phyloP scores from a whole-genome alignment of 2,888 invertebrate genomes.

The Charanyca ferruginea region DNA sequence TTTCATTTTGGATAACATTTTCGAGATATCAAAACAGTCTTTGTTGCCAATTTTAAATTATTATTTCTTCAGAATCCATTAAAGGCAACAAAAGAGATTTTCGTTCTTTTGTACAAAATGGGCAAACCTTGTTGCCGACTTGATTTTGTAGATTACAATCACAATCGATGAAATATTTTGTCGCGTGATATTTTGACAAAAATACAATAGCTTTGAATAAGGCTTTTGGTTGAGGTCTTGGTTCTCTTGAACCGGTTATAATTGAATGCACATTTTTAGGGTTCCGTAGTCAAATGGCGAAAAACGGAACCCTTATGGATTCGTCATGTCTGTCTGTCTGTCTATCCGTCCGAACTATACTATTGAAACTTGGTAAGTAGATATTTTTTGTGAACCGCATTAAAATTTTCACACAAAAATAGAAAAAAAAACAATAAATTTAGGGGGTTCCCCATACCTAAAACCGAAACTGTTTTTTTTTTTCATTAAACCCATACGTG shows the following conservation, averaged over 20 bases:
- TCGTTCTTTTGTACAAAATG: conserved; percentile 51
- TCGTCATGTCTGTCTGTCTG: no score
- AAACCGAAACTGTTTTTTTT: no score
- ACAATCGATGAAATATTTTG: conserved; percentile 31
- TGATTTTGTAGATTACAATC: conserved; percentile 53
- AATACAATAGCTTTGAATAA: conserved; percentile 8
- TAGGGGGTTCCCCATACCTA: no score
- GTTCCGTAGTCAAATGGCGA: no score
- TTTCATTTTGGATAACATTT: conserved; percentile 29
- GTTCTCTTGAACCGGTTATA: neutral
- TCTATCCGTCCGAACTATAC: no score
- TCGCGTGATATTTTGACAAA: conserved; percentile 14
- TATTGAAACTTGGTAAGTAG: no score
- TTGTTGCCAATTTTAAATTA: conserved; percentile 50
- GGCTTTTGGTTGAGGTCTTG: neutral
- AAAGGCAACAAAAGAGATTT: conserved; percentile 45
- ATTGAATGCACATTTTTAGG: neutral
- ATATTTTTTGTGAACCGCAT: no score
- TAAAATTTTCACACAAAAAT: no score
- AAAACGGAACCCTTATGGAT: no score
- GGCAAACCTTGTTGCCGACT: conserved; percentile 48
- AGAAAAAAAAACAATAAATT: no score
- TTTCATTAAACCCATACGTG: no score
- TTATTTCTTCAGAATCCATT: conserved; percentile 56
- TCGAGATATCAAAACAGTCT: conserved; percentile 31